Evolutionary conservation across 2,888 invertebrate genomes (phyloP).

Genomic region (Nineta flava): DNA sequence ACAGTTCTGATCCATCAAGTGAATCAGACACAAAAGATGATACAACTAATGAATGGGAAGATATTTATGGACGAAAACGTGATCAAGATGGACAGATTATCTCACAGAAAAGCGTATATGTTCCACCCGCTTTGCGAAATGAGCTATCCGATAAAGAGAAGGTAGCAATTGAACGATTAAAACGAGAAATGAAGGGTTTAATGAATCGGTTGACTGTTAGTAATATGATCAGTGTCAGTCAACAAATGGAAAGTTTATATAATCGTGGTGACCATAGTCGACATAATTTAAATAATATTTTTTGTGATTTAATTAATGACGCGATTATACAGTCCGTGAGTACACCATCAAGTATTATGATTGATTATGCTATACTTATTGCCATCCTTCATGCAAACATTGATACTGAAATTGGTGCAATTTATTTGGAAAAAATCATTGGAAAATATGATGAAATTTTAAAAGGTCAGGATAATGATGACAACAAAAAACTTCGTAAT

Average conservation of each 20-base stretch:
- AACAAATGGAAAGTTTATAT: constrained; percentile 66
- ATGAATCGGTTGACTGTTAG: constrained; percentile 75
- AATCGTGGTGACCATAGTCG: constrained; percentile 47
- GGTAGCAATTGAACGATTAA: constrained; percentile 49
- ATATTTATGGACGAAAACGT: constrained; percentile 82
- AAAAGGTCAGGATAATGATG: constrained; percentile 32
- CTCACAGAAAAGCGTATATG: constrained; percentile 42
- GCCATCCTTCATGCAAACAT: no score
- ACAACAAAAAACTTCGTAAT: constrained; percentile 73
- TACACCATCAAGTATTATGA: constrained; percentile 58
- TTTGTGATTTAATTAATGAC: constrained; percentile 53
- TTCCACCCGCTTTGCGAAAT: constrained; percentile 68
- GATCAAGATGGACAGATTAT: constrained; percentile 68
- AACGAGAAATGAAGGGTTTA: constrained; percentile 71
- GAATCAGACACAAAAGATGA: constrained; percentile 10
- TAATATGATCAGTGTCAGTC: constrained; percentile 71
- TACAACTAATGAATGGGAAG: constrained; percentile 47
- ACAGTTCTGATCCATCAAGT: constrained; percentile 10
- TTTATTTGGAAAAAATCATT: constrained; percentile 56
- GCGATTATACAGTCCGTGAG: constrained; percentile 43
- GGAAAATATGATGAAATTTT: constrained; percentile 47
- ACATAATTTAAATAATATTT: constrained; percentile 64
- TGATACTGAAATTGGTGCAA: no score
- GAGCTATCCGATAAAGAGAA: constrained; percentile 30
- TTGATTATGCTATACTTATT: constrained; percentile 72